Percentiles rank a stretch among this genome's conserved stretches.
phyloP scores from a whole-genome alignment of 2,797 vertebrate genomes.

The Enteromius mattozi region DNA sequence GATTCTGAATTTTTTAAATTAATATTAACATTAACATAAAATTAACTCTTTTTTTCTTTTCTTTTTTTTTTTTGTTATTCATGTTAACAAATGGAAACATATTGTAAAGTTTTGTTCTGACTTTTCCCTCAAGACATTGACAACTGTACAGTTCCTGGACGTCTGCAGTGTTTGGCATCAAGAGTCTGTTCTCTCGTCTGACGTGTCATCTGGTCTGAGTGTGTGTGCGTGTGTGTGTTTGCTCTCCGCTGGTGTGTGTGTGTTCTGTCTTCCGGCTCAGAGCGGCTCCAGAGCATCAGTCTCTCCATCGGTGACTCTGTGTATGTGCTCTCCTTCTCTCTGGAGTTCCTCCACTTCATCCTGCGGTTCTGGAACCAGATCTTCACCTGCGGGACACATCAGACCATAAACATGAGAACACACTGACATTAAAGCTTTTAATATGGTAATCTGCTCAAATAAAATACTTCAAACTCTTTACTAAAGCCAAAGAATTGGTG shows the following conservation, averaged over 20 bases:
- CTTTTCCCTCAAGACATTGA: background rate
- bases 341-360: constrained; percentile 98
- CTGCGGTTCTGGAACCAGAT: constrained; percentile 99
- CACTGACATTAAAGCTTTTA: no score
- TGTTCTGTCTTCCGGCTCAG: constrained; percentile 43
- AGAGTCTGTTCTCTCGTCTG: constrained; percentile 7
- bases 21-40: no score
- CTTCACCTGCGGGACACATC: constrained; percentile 84
- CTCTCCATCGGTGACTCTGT: constrained; percentile 84
- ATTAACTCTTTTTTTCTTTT: no score
- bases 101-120: background rate
- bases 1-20: no score
- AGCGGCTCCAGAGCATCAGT: constrained; percentile 69
- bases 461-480: no score
- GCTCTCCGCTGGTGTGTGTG: constrained; percentile 36
- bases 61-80: no score
- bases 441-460: no score
- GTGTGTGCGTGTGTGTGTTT: background rate
- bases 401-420: no score
- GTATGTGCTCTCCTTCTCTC: constrained; percentile 91
- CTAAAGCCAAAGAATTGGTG: no score
- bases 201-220: constrained; percentile 8
- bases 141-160: background rate
- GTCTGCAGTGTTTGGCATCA: background rate
- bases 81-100: background rate